Evolutionary conservation across 2,888 invertebrate species (phyloP).

Genomic region (Harpalus rubripes): DNA sequence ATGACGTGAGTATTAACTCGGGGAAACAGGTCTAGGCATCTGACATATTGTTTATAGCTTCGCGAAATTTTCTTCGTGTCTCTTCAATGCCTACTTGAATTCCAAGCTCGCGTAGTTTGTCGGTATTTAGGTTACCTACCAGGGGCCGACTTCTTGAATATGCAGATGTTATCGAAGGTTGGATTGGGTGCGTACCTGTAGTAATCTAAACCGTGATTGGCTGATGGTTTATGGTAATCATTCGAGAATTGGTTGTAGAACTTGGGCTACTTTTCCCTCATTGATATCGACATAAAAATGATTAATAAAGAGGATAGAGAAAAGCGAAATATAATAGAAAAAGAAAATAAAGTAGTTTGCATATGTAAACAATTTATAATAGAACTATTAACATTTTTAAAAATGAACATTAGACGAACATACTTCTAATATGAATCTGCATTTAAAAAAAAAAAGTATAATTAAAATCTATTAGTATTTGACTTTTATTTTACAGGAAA

Average conservation of each 20-base stretch:
- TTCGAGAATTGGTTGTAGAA: not conserved
- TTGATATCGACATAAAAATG: conserved; percentile 2
- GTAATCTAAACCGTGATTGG: conserved; percentile 1
- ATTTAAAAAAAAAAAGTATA: too few relatives aligned
- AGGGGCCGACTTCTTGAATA: not conserved
- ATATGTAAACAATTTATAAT: not conserved
- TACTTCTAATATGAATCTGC: too few relatives aligned
- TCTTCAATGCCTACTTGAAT: not conserved
- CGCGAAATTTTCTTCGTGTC: too few relatives aligned
- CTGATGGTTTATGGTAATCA: conserved; percentile 18
- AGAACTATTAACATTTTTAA: too few relatives aligned
- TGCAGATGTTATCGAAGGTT: conserved; percentile 25
- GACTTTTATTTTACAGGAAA: too few relatives aligned
- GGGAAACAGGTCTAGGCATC: too few relatives aligned
- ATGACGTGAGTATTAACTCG: too few relatives aligned
- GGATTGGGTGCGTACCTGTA: conserved; percentile 9
- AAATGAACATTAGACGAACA: too few relatives aligned
- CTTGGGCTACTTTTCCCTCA: not conserved
- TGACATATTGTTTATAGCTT: too few relatives aligned
- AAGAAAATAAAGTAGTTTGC: not conserved
- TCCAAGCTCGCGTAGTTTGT: not conserved
- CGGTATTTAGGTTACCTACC: conserved; percentile 18
- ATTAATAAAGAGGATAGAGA: not conserved
- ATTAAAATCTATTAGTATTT: too few relatives aligned
- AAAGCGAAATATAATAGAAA: not conserved